These are phyloP conservation scores for Ichneumon xanthorius DNA, from an alignment of 2,888 invertebrate genomes.

Conservation along the genomic window DNA sequence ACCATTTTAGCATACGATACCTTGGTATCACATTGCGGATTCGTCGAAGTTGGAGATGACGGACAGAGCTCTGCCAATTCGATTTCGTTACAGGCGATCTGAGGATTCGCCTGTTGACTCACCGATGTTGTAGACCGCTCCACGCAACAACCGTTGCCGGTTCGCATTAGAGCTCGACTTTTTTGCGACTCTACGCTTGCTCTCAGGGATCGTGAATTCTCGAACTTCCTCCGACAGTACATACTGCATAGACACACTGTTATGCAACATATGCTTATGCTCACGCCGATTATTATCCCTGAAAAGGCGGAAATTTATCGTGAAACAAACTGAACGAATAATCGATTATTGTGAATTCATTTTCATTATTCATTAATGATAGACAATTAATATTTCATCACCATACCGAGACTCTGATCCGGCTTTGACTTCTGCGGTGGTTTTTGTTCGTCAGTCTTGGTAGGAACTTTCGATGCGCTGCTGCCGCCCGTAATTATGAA, in stretches of 20 bases:
- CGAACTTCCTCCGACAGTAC: slow-evolving; percentile 81
- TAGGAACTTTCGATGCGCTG: slow-evolving; percentile 73
- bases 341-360: background rate
- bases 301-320: slow-evolving; percentile 37
- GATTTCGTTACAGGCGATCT: slow-evolving; percentile 79
- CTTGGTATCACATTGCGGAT: slow-evolving; percentile 87
- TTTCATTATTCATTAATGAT: background rate
- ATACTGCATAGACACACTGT: slow-evolving; percentile 83
- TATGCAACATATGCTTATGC: slow-evolving; percentile 84
- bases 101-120: slow-evolving; percentile 76
- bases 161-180: slow-evolving; percentile 75
- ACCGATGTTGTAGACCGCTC: slow-evolving; percentile 79
- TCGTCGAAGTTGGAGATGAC: slow-evolving; percentile 78
- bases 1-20: slow-evolving; percentile 79
- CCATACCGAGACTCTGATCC: slow-evolving; percentile 81
- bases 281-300: slow-evolving; percentile 84
- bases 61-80: slow-evolving; percentile 83
- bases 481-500: slow-evolving; percentile 80
- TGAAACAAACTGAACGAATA: background rate
- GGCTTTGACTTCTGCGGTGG: slow-evolving; percentile 77
- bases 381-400: background rate
- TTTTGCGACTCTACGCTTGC: slow-evolving; percentile 79
- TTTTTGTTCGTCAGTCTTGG: slow-evolving; percentile 78
- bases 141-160: slow-evolving; percentile 81
- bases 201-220: slow-evolving; percentile 77